Evolutionary conservation across 2,113 vertebrate species (phyloP).

Genomic region (Mobula hypostoma): DNA sequence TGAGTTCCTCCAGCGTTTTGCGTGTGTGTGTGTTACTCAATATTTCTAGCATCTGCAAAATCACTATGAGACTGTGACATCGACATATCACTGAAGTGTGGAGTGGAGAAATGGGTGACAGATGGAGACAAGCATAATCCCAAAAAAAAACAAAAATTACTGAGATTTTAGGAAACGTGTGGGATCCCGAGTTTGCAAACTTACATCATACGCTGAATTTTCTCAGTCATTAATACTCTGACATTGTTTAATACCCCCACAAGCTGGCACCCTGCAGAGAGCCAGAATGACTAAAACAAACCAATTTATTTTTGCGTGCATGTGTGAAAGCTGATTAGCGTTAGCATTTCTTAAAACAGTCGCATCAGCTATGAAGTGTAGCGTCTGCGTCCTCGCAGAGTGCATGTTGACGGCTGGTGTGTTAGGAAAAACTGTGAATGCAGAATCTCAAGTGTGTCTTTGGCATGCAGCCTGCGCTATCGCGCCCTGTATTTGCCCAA

Average conservation of each 20-base stretch:
- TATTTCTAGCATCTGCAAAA: no score
- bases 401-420: background rate
- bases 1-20: no score
- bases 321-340: constrained; percentile 7
- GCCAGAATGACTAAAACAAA: constrained; percentile 13
- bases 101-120: background rate
- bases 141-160: background rate
- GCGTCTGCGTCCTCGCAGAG: background rate
- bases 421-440: constrained; percentile 9
- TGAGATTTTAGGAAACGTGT: background rate
- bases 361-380: background rate
- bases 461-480: background rate
- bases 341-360: background rate
- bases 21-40: no score
- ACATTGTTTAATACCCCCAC: background rate
- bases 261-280: background rate
- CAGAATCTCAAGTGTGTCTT: background rate
- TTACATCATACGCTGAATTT: background rate
- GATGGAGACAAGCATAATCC: background rate
- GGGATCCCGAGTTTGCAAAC: background rate
- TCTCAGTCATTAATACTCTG: background rate
- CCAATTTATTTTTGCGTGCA: constrained; percentile 4
- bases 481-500: background rate
- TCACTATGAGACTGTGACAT: background rate
- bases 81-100: background rate